phyloP scores from a whole-genome alignment of 2,888 invertebrate species.

The Ophioninae sp. region DNA sequence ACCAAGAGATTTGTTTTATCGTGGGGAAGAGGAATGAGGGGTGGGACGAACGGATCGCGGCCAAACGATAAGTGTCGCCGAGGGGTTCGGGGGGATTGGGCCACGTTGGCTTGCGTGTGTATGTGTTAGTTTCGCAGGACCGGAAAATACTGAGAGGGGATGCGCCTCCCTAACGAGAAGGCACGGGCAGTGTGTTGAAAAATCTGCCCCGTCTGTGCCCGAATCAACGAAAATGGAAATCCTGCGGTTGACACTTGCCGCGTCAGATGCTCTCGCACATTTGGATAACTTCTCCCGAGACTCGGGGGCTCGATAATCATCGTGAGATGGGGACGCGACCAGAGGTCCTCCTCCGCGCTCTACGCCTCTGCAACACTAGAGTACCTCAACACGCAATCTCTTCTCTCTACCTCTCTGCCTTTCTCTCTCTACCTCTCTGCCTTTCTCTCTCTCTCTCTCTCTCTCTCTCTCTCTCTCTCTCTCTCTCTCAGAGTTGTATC shows the following conservation, averaged over 20 bases:
- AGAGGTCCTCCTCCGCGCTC: slow-evolving; percentile 69
- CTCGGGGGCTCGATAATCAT: slow-evolving; percentile 52
- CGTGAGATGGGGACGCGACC: slow-evolving; percentile 68
- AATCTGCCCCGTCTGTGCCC: slow-evolving; percentile 68
- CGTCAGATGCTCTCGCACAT: slow-evolving; percentile 53
- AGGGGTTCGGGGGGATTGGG: slow-evolving; percentile 66
- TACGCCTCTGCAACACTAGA: slow-evolving; percentile 79
- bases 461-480: slow-evolving; percentile 70
- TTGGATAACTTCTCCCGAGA: slow-evolving; percentile 52
- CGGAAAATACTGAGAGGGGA: slow-evolving; percentile 75
- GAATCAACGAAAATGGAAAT: slow-evolving; percentile 65
- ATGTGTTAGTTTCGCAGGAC: slow-evolving; percentile 81
- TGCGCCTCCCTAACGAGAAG: slow-evolving; percentile 67
- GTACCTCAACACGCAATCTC: slow-evolving; percentile 80
- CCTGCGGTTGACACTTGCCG: slow-evolving; percentile 50
- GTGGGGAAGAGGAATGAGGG: slow-evolving; percentile 22
- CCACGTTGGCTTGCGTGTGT: slow-evolving; percentile 80
- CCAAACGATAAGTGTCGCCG: slow-evolving; percentile 29
- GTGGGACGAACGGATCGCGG: neutral
- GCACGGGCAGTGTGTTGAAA: slow-evolving; percentile 66
- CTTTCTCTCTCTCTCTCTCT: neutral
- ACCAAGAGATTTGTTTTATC: slow-evolving; percentile 11
- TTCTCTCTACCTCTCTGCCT: slow-evolving; percentile 46
- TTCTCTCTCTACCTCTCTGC: slow-evolving; percentile 71
- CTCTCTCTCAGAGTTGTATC: slow-evolving; percentile 63